A percentile compares a stretch with the other conserved stretches of the same genome.
phyloP scores from a whole-genome alignment of 1,140 invertebrate genomes.

The Asobara japonica region DNA sequence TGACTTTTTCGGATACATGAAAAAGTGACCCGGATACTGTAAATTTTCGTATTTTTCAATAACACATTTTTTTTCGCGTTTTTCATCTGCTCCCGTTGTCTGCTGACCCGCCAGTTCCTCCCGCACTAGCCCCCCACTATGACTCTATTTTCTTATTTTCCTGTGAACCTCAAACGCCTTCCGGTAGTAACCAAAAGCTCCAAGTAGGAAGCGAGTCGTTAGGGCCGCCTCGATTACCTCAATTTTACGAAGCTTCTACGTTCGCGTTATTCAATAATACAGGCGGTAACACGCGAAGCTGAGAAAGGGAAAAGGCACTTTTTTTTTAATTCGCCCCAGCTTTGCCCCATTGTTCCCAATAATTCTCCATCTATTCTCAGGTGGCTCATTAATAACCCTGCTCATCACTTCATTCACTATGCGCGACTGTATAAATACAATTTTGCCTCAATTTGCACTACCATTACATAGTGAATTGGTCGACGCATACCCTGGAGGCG shows the following conservation, averaged over 20 bases:
- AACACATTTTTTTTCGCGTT: too few relatives aligned
- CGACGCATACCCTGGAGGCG: conserved; percentile 29
- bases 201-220: conserved; percentile 61
- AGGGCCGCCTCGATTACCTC: conserved; percentile 52
- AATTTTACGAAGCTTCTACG: conserved; percentile 48
- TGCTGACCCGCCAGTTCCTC: conserved; percentile 15
- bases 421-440: not conserved
- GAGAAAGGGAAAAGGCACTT: not conserved
- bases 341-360: too few relatives aligned
- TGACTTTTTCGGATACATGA: too few relatives aligned
- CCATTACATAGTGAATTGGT: conserved; percentile 22
- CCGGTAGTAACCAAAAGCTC: conserved; percentile 39
- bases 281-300: not conserved
- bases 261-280: conserved; percentile 16
- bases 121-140: not conserved
- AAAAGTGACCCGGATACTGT: too few relatives aligned
- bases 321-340: not conserved
- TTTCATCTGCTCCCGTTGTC: too few relatives aligned
- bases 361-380: too few relatives aligned
- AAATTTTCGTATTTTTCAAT: too few relatives aligned
- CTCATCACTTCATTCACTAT: not conserved
- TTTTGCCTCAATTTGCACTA: conserved; percentile 28
- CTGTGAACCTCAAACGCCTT: not conserved
- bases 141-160: not conserved
- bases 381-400: not conserved